Evolutionary conservation across 1,140 invertebrate genomes (phyloP), one percentile per base, ranked within the genome.

Genomic region (Philotrypesis tridentata): DNA sequence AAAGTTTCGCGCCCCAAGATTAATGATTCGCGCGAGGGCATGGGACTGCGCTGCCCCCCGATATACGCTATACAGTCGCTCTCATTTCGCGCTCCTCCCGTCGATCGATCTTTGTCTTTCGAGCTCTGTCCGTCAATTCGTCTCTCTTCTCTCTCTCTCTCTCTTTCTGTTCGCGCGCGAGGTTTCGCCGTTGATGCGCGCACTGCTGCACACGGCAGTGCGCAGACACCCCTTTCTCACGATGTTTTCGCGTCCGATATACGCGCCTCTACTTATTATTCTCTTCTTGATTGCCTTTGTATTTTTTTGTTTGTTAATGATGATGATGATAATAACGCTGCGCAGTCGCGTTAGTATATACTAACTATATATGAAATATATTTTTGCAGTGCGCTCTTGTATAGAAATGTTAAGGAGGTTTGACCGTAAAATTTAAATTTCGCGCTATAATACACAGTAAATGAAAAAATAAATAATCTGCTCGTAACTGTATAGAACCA

Each of bases 141-240:
- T 63, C 61, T 68, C 72, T 70, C 27, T 43, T 17, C 40, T 27
- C 68, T 29, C 43, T 61, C 55, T 21, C 29, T 61, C 72, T 14
- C 43, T 37, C 60, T 67, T 29, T 23, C 21, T 29, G 21, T 33
- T 68, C n/a, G 2, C 29, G 2, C n/a, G 40, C 25, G 9, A 43
- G 33, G 33, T 65, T 29, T 2, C 12, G 7, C 17, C 48, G 17
- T n/a, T 55, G 21, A 55, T 55, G 21, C 48, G 21, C 7, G 48
- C 21, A 55, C n/a, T 55, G 21, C 48, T 17, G 48, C 7, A n/a
- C 17, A 23, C 0, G 25, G 31, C 25, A 68, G 37, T 23, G 43
- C 3, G 9, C 9, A 9, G 29, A 33, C 1, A 87, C 84, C 86
- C 86, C 85, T 86, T 86, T 87, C 84, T 88, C 86, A 86, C 85